Evolutionary conservation across 2,113 vertebrate genomes (phyloP), one percentile per base, ranked within the genome.

Genomic region (Heteronetta atricapilla): DNA sequence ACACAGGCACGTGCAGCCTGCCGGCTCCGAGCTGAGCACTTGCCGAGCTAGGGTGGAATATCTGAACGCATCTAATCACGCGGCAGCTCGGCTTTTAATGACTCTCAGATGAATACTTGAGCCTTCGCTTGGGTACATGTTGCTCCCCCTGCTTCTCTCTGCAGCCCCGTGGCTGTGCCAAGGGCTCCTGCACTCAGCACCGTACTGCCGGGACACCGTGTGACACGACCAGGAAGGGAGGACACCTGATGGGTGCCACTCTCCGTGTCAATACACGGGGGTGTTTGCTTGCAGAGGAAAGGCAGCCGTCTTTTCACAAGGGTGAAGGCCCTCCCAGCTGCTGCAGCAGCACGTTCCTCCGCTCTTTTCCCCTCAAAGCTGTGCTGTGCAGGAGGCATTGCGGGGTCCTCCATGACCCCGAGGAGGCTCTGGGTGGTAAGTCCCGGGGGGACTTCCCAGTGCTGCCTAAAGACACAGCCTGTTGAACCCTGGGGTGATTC

Each of bases 21-120:
- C 80, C 82, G 0, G 75, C 64, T 91, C 55, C 10, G 40, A 22
- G 38, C 14, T 36, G 82, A 38, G 93, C 70, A 56, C 18, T 78
- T 86, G 76, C 88, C 89, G 88, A 86, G 79, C 59, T 67, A 60
- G 72, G 68, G 68, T 78, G 64, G 63, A 89, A 74, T 67, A 76
- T 90, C 72, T 93, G 33, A 95, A 95, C 94, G 89, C 64, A 56
- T 89, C 79, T 87, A 60, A 95, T 95, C 63, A 78, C 93, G 94
- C 86, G 93, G 82, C 55, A 89, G 91, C 52, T 28, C 33, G 75
- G 52, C 53, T 86, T 76, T 74, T 93, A 83, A 34, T 78, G 88
- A 62, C 53, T 77, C 72, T 92, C 3, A 2, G 3, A 48, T 78
- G 62, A 73, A 66, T 46, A 14, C 59, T 72, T 80, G 67, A 50